phyloP scores from a whole-genome alignment of 37 sponge, comb jelly and placozoan genomes.

The Ephydatia muelleri region DNA sequence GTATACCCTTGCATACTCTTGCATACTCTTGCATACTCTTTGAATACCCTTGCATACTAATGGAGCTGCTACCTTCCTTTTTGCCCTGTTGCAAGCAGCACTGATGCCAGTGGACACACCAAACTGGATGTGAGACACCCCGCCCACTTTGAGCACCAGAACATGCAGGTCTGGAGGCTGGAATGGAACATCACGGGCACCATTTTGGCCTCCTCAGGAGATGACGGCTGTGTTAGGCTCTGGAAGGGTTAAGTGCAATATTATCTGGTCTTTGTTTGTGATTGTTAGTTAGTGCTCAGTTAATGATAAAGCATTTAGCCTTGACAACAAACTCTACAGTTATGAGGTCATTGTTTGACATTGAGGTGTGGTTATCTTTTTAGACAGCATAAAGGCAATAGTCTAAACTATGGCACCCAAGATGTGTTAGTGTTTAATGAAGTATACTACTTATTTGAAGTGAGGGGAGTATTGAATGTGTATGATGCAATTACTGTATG shows the following conservation, averaged over 20 bases:
- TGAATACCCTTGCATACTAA: background rate
- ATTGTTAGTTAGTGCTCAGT: background rate
- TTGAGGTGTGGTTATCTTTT: background rate
- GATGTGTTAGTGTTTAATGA: no score
- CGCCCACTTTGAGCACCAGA: slow-evolving; percentile 83
- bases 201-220: slow-evolving; percentile 87
- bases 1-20: background rate
- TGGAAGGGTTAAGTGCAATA: slow-evolving; percentile 85
- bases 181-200: slow-evolving; percentile 97
- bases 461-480: background rate
- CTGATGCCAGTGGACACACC: slow-evolving; percentile 61
- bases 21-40: no score
- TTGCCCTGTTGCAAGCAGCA: slow-evolving; percentile 1
- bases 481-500: no score
- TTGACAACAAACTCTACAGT: background rate
- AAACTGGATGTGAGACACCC: slow-evolving; percentile 84
- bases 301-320: background rate
- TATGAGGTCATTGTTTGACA: no score
- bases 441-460: no score
- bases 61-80: no score
- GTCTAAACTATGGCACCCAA: background rate
- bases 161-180: slow-evolving; percentile 90
- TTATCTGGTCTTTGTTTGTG: background rate
- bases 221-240: slow-evolving; percentile 90
- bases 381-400: background rate